Evolutionary conservation across 2,888 invertebrate genomes (phyloP), one percentile per base, ranked within the genome.

Genomic region (Drosophila cognata): DNA sequence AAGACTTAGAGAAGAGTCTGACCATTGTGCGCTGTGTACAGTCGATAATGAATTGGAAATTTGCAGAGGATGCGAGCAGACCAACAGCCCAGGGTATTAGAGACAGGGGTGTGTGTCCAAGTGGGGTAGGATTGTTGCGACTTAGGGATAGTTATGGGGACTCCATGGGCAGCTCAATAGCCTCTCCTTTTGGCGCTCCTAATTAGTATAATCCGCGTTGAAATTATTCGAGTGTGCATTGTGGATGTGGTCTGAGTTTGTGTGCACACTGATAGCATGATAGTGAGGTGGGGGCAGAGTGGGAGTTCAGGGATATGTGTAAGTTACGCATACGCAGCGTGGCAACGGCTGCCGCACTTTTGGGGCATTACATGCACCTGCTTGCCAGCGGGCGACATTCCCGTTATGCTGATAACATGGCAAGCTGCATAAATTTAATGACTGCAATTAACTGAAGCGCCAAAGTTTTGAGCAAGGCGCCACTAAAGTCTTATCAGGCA

Each of bases 121-220:
- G 5, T 5, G 16, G 18, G 0, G 29, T 16, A 13, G 28, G 33
- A 25, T 18, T 8, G 10, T 29, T 72, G 63, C 29, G 55, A 62
- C 67, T 77, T 65, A 35, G 75, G 51, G 36, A 81, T 81, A 65
- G 71, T 77, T 64, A 38, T 51, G 77, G 72, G 61, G 66, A 43
- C 67, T 59, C 61, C 31, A 60, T 46, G 52, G 59, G 38, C 75
- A 70, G 60, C 52, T 25, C 56, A 55, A 51, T 60, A 52, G 74
- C 46, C 51, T 52, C 71, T 56, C 86, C 71, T 74, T 71, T 76
- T 82, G 80, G 82, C 53, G 74, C 81, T 84, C 88, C 88, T 90
- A 90, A 90, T 90, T 91, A 91, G 90, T 89, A 90, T 91, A 90
- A 90, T 91, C 90, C 91, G 87, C 90, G 87, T 77, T 87, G 88